These are phyloP conservation scores for Euplagia quadripunctaria DNA, from an alignment of 2,888 invertebrate species.

Conservation along the genomic window DNA sequence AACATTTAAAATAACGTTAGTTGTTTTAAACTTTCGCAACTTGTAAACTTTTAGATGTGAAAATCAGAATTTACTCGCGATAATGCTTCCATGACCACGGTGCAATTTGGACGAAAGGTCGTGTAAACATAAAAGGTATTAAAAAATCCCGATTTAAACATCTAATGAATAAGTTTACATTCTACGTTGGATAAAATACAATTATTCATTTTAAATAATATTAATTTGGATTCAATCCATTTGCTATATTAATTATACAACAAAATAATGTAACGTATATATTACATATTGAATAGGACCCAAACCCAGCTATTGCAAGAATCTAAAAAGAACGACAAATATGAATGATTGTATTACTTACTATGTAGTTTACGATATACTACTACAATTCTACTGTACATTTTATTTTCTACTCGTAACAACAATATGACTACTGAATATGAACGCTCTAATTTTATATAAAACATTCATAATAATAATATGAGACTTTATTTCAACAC, in stretches of 20 bases:
- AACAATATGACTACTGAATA: neutral
- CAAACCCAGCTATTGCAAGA: conserved; percentile 78
- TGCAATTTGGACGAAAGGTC: no score
- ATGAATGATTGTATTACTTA: conserved; percentile 62
- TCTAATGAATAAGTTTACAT: neutral
- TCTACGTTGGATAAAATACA: neutral
- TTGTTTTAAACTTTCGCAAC: no score
- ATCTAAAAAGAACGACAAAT: conserved; percentile 57
- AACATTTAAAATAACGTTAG: no score
- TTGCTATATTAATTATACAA: conserved; percentile 27
- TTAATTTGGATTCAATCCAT: conserved; percentile 8
- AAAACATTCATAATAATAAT: neutral
- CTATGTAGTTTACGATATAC: neutral
- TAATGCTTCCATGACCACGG: no score
- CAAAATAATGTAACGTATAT: conserved; percentile 39
- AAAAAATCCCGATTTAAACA: neutral
- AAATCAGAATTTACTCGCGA: no score
- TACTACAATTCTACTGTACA: conserved; percentile 22
- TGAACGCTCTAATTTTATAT: neutral
- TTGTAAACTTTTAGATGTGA: no score
- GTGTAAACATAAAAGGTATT: no score
- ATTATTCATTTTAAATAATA: conserved; percentile 6
- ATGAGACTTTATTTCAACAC: neutral
- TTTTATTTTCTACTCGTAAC: conserved; percentile 19
- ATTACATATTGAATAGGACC: conserved; percentile 64